Percentiles rank a stretch among this genome's conserved stretches.
Conservation (phyloP, 2,113 vertebrate species). For the Laterallus jamaicensis region DNA sequence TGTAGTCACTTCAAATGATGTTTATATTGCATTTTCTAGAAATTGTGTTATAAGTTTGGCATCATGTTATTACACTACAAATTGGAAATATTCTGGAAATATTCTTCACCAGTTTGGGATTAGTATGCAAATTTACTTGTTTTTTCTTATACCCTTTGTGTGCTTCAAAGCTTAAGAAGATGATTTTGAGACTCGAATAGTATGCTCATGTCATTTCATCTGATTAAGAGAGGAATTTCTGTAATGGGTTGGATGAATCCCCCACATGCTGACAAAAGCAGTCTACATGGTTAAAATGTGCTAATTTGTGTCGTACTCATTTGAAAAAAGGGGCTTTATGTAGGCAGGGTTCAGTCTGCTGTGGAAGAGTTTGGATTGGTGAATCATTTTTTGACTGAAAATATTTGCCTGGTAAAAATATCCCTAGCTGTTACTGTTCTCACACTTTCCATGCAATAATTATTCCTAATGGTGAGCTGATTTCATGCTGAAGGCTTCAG, state of each 20-base stretch:
- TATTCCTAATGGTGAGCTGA: neutral
- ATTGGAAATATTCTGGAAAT: neutral
- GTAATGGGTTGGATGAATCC: neutral
- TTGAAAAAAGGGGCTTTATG: neutral
- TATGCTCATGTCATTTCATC: neutral
- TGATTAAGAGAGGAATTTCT: neutral
- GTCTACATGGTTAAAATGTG: neutral
- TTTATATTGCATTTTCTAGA: neutral
- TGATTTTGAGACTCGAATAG: neutral
- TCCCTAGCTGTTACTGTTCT: neutral
- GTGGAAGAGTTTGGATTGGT: neutral
- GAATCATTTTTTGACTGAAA: neutral
- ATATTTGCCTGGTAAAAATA: conserved; percentile 9
- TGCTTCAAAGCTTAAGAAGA: neutral
- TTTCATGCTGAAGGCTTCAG: neutral
- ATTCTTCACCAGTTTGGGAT: neutral
- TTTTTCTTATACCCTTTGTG: neutral
- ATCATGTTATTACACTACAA: neutral
- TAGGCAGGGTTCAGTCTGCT: neutral
- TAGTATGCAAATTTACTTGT: neutral
- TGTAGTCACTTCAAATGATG: neutral
- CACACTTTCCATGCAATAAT: neutral
- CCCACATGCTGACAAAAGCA: neutral
- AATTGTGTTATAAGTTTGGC: neutral
- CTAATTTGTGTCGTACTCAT: neutral